Evolutionary conservation across 2,113 vertebrate genomes (phyloP).

Genomic region (Okapia johnstoni): DNA sequence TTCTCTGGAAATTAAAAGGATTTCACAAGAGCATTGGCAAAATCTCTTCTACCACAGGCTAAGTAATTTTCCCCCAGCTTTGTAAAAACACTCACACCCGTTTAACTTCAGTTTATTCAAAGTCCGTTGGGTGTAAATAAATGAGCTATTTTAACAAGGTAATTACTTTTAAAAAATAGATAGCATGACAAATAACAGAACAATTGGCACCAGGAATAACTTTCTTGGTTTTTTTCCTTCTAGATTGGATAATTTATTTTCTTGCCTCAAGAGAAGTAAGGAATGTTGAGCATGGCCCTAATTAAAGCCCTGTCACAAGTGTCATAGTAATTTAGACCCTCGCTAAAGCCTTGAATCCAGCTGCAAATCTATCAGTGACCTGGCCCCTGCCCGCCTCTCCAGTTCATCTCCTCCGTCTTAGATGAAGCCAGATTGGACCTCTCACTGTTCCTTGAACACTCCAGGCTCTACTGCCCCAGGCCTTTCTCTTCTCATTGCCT

Average conservation of each 20-base stretch:
- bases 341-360: neutral
- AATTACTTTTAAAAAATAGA: conserved; percentile 43
- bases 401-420: neutral
- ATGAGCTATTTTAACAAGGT: conserved; percentile 28
- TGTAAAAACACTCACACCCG: neutral
- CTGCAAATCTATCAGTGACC: neutral
- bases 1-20: neutral
- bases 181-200: conserved; percentile 24
- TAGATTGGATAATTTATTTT: conserved; percentile 40
- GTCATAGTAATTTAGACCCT: neutral
- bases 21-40: neutral
- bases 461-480: neutral
- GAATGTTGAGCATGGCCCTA: neutral
- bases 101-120: conserved; percentile 28
- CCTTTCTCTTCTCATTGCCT: neutral
- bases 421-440: neutral
- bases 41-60: neutral
- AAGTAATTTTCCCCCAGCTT: conserved; percentile 11
- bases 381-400: neutral
- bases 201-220: conserved; percentile 20
- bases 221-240: conserved; percentile 27
- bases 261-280: neutral
- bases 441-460: neutral
- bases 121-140: conserved; percentile 44
- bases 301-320: conserved; percentile 26